Evolutionary conservation across 2,797 vertebrate species (phyloP), one percentile per base, ranked within the genome.

Genomic region (Capromys pilorides): DNA sequence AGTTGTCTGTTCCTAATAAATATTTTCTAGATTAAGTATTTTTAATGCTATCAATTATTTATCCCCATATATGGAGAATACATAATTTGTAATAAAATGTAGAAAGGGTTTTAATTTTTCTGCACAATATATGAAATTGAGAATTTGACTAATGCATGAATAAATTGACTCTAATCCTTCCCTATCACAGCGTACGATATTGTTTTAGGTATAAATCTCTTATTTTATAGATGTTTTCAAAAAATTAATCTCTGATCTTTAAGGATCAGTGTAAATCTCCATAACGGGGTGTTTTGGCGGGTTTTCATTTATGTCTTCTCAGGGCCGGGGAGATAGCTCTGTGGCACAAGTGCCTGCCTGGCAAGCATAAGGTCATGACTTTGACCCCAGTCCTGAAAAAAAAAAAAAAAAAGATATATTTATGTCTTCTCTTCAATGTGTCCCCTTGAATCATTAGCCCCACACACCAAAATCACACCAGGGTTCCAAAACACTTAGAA

Each of bases 71-170:
- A 96, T 24, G 80, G 97, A 61, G 95, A 97, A 97, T 92, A 96
- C 96, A 96, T 96, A 97, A 97, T 96, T 98, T 98, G 98, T 98
- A 98, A 98, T 98, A 98, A 98, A 98, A 98, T 45, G 89, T 71
- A 97, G 97, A 97, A 97, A 97, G 94, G 95, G 95, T 98, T 98
- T 98, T 98, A 98, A 98, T 98, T 98, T 98, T 98, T 97, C 95
- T 96, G 90, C 97, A 97, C 97, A 97, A 98, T 97, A 97, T 98
- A 97, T 96, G 97, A 97, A 36, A 98, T 98, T 96, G 98, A 98
- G 97, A 97, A 98, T 98, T 97, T 98, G 97, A 97, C 97, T 94
- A 95, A 95, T 95, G 82, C 95, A 95, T 96, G 96, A 98, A 98
- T 97, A 97, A 97, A 98, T 97, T 91, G 97, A 96, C 97, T 97